Percentiles rank a stretch among this genome's conserved stretches.
Conservation (phyloP, 2,888 invertebrate genomes). For the Cerceris ruficornis region DNA sequence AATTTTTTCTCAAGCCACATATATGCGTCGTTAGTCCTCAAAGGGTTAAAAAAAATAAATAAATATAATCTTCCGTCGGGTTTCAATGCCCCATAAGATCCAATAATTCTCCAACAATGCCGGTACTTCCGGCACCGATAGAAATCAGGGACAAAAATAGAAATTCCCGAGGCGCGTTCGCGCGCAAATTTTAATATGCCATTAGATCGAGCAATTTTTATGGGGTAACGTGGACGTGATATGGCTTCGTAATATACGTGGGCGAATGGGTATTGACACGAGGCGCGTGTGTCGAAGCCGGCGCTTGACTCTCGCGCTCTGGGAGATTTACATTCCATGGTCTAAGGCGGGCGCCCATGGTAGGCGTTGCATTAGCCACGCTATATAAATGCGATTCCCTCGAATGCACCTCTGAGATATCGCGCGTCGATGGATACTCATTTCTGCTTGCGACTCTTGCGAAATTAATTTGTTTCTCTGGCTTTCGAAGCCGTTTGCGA, state of each 20-base stretch:
- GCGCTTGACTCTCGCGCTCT: constrained; percentile 48
- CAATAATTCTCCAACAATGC: too few relatives aligned
- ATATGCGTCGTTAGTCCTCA: too few relatives aligned
- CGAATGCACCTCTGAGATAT: constrained; percentile 9
- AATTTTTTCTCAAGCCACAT: too few relatives aligned
- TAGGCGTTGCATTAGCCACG: constrained; percentile 35
- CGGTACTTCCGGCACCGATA: not conserved
- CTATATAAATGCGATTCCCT: constrained; percentile 19
- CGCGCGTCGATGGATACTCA: not conserved
- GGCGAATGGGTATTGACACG: constrained; percentile 25
- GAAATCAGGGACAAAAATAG: constrained; percentile 14
- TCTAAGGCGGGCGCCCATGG: constrained; percentile 34
- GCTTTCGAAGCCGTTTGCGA: not conserved
- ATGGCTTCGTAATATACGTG: constrained; percentile 24
- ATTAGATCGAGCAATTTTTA: constrained; percentile 42
- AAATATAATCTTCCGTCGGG: too few relatives aligned
- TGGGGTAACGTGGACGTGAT: constrained; percentile 30
- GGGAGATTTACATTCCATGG: constrained; percentile 45
- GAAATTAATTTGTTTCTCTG: constrained; percentile 5
- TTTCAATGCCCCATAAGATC: too few relatives aligned
- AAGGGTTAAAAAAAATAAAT: too few relatives aligned
- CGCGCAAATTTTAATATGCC: constrained; percentile 34
- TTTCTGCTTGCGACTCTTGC: not conserved
- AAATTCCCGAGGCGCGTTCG: constrained; percentile 6
- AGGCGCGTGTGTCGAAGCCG: constrained; percentile 33